Base-by-base conservation (phyloP, 2,113 vertebrate genomes). In the Colinus virginianus region DNA sequence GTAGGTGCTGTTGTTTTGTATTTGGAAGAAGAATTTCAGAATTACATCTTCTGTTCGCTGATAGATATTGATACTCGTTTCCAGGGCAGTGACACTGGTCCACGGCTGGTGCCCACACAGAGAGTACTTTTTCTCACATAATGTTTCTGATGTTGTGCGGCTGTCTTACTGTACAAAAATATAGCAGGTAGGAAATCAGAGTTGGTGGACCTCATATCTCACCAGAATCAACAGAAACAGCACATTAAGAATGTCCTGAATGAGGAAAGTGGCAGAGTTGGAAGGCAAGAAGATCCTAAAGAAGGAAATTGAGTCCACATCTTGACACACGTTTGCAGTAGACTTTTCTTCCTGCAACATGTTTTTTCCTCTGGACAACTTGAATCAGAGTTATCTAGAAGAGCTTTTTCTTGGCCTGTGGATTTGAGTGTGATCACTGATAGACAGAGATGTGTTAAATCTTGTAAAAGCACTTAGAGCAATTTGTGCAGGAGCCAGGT, bases 401-500 rank as follows among this genome's bases (percentile, higher is more conserved):
- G 4, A 42, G 12, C 48, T 59, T 62, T 62, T 49, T 19, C 22
- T 34, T 67, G 49, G 32, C 16, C 36, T 8, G n/a, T 40, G 55
- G 49, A 59, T 93, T 90, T 63, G n/a, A 81, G 21, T 62, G 46
- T 42, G 71, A 92, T 58, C 40, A 40, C 48, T 53, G 43, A 77
- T 34, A 83, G 23, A 67, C 67, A 87, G 84, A 85, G 76, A 55
- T 9, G 6, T 6, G 32, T 62, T 90, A 51, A 69, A 11, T 32
- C 71, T 83, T 80, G 55, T 80, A 70, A 91, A 85, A 88, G 17
- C 2, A 5, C 17, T 85, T 77, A 46, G 7, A 63, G 63, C 70
- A 74, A 75, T 90, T 93, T 86, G 64, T 90, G 64, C 72, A 63
- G n/a, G 38, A 85, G 55, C 30, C 75, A 85, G 68, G 51, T 91